These are phyloP conservation scores for Rhinogobio ventralis DNA, from an alignment of 2,797 vertebrate genomes.

Conservation along the genomic window DNA sequence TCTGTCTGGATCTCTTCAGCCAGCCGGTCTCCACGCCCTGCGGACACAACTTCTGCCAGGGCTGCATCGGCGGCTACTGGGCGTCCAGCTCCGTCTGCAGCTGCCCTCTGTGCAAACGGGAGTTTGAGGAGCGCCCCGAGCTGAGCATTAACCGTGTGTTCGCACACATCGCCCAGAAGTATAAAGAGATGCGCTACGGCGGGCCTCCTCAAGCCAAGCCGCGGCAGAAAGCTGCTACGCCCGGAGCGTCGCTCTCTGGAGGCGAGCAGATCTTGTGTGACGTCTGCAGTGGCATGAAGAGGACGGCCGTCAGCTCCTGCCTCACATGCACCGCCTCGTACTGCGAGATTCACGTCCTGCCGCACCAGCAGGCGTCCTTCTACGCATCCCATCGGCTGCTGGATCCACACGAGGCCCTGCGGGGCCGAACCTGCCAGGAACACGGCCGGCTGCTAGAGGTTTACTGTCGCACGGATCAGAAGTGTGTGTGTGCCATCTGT, in stretches of 20 bases:
- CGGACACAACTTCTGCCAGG: constrained; percentile 93
- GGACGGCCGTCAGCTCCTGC: constrained; percentile 83
- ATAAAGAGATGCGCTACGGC: constrained; percentile 55
- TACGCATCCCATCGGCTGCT: constrained; percentile 85
- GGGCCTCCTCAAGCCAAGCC: background rate
- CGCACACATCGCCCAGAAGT: constrained; percentile 72
- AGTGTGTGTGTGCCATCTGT: constrained; percentile 90
- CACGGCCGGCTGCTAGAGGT: constrained; percentile 89
- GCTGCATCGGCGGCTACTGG: constrained; percentile 88
- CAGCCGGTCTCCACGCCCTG: constrained; percentile 90
- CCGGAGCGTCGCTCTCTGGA: background rate
- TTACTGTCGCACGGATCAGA: constrained; percentile 81
- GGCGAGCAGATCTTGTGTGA: constrained; percentile 79
- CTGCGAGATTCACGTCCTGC: constrained; percentile 84
- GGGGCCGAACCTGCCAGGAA: constrained; percentile 79
- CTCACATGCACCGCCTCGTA: constrained; percentile 93
- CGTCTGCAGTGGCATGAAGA: constrained; percentile 76
- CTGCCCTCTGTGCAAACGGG: constrained; percentile 87
- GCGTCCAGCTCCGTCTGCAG: constrained; percentile 70
- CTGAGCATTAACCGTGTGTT: constrained; percentile 82
- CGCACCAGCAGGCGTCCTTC: constrained; percentile 79
- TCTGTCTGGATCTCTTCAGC: constrained; percentile 88
- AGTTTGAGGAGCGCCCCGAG: constrained; percentile 79
- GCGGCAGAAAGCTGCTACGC: accelerated
- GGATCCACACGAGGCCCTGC: constrained; percentile 80